Evolutionary conservation across 2,113 vertebrate genomes (phyloP), one percentile per base, ranked within the genome.

Genomic region (Siniperca knerii): DNA sequence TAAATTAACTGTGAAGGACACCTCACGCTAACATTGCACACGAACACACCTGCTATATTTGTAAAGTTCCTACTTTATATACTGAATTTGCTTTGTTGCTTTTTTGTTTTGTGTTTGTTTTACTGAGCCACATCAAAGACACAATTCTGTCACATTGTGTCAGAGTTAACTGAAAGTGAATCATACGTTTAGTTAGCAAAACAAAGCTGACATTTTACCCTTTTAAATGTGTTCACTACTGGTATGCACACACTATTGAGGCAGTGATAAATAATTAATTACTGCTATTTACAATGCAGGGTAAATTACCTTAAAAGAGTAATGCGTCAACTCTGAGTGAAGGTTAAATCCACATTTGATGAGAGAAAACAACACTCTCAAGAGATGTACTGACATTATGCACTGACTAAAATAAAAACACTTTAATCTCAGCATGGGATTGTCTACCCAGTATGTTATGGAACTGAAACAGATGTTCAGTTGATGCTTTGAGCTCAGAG

Each of bases 211-310:
- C 54, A 75, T 68, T 83, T 85, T 15, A 57, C 37, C 40, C 65
- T 79, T 64, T 87, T 67, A 78, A 78, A 81, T 88, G 15, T 58
- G 73, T 88, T 71, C 77, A 71, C 79, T 44, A 50, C 25, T 62
- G 18, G 18, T 54, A 35, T 20, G 61, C 79, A 65, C 50, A 55
- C 23, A 16, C 9, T 64, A 16, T 6, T 16, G 29, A 71, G 33
- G 21, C 20, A 13, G 46, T 16, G 21, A 33, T 83, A 16, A 71
- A 75, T 37, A 70, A 77, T 73, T n/a, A 69, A 82, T 64, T 7
- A 44, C 0, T 29, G 2, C 66, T 25, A 29, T 62, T 62, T 33
- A 64, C n/a, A 73, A 73, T 10, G 48, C 55, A 48, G 52, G 33
- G 66, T 48, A 40, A 84, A 73, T 68, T 46, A 70, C 25, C 61